Evolutionary conservation across 2,888 invertebrate genomes (phyloP).

Genomic region (Crioceris asparagi): DNA sequence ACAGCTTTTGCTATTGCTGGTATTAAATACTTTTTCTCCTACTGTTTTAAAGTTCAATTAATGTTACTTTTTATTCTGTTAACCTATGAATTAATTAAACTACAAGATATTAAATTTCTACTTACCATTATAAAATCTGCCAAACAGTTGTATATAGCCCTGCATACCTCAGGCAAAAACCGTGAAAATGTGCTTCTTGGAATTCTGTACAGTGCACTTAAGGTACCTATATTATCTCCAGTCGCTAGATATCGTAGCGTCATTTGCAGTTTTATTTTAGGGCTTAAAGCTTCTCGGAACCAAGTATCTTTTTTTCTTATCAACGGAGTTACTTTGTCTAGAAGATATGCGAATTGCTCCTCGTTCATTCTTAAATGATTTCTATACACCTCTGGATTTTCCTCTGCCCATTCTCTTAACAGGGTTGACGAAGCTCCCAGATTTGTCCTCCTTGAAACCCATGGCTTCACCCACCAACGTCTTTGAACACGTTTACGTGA

Average conservation of each 20-base stretch:
- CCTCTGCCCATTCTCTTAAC: background rate
- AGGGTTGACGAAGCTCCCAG: background rate
- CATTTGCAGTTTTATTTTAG: constrained; percentile 2
- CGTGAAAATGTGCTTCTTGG: constrained; percentile 4
- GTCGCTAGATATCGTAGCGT: constrained; percentile 2
- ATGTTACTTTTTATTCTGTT: background rate
- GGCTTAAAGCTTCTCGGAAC: constrained; percentile 1
- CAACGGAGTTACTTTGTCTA: constrained; percentile 1
- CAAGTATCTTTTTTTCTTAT: constrained; percentile 3
- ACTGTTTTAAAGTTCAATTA: background rate
- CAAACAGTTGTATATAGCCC: constrained; percentile 3
- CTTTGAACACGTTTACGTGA: constrained; percentile 1
- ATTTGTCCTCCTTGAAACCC: background rate
- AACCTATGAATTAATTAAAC: background rate
- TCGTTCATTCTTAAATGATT: background rate
- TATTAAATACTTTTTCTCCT: too few species aligned
- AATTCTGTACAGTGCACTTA: constrained; percentile 6
- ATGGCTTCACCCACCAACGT: constrained; percentile 2
- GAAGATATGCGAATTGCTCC: background rate
- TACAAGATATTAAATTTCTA: background rate
- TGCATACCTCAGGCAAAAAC: constrained; percentile 4
- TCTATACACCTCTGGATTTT: background rate
- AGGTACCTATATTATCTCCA: constrained; percentile 1
- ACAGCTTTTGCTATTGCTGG: too few species aligned
- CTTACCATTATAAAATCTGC: constrained; percentile 3